These are phyloP conservation scores for Mesoligia furuncula DNA, from an alignment of 2,888 invertebrate genomes.

Conservation along the genomic window DNA sequence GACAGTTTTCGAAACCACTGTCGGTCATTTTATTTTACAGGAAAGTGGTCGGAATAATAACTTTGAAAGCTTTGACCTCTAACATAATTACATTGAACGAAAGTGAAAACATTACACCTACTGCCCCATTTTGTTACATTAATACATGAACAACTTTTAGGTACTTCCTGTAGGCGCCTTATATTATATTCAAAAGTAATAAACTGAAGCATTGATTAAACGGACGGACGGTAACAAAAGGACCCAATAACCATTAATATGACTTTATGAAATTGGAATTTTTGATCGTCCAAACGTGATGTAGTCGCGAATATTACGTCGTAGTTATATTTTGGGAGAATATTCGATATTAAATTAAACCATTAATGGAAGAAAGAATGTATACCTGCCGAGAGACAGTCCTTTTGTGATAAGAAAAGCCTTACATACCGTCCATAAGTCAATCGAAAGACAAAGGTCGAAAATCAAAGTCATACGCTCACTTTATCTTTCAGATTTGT, in stretches of 20 bases:
- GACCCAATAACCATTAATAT: constrained; percentile 66
- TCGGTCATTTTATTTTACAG: constrained; percentile 20
- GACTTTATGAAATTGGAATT: constrained; percentile 67
- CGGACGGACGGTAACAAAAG: constrained; percentile 53
- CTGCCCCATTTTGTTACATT: constrained; percentile 28
- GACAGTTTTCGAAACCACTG: constrained; percentile 10
- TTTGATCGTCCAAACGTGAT: constrained; percentile 60
- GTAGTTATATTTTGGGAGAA: constrained; percentile 35
- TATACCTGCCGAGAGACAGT: neutral
- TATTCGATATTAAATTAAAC: constrained; percentile 35
- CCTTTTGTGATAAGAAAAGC: constrained; percentile 14
- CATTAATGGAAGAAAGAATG: constrained; percentile 26
- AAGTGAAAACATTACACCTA: constrained; percentile 22
- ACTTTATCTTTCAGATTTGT: constrained; percentile 1
- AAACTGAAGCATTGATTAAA: constrained; percentile 65
- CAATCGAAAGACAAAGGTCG: neutral
- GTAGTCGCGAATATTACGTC: constrained; percentile 32
- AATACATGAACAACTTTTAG: constrained; percentile 47
- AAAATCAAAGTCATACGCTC: neutral
- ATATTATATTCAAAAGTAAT: constrained; percentile 62
- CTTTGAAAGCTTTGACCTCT: constrained; percentile 39
- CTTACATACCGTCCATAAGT: neutral
- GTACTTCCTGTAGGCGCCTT: constrained; percentile 29
- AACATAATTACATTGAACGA: constrained; percentile 23
- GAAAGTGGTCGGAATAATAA: constrained; percentile 21